Conservation (phyloP, 2,888 invertebrate species). For the Sinopyrophorus schimmeli region DNA sequence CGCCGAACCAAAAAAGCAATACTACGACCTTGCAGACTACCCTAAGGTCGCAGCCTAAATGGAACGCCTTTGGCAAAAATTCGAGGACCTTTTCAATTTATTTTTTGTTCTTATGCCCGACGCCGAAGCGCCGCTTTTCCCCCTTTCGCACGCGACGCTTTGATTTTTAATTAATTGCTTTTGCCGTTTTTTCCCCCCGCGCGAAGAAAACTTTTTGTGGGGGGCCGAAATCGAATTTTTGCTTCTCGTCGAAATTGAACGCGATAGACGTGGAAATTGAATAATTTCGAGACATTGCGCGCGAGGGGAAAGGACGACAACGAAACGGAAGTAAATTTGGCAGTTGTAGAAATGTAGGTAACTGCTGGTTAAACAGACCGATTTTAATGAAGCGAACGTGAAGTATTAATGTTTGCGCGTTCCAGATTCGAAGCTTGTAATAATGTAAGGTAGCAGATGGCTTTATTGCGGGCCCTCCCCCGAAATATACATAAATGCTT, state of each 20-base stretch:
- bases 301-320: constrained; percentile 7
- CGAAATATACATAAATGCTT: no score
- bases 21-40: constrained; percentile 22
- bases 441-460: neutral
- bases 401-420: constrained; percentile 2
- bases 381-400: constrained; percentile 10
- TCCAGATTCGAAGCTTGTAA: neutral
- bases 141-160: no score
- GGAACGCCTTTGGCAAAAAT: no score
- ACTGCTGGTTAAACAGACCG: constrained; percentile 8
- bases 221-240: no score
- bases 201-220: no score
- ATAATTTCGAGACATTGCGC: constrained; percentile 12
- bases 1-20: constrained; percentile 23
- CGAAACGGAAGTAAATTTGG: constrained; percentile 15
- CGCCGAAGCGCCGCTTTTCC: no score
- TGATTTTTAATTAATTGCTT: no score
- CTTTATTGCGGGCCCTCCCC: no score
- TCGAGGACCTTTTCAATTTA: no score
- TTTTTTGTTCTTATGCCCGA: no score
- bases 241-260: no score
- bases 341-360: constrained; percentile 8
- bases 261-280: constrained; percentile 5
- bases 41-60: constrained; percentile 18
- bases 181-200: no score